Conservation (phyloP, 2,113 vertebrate species). For the Tachysurus vachellii region DNA sequence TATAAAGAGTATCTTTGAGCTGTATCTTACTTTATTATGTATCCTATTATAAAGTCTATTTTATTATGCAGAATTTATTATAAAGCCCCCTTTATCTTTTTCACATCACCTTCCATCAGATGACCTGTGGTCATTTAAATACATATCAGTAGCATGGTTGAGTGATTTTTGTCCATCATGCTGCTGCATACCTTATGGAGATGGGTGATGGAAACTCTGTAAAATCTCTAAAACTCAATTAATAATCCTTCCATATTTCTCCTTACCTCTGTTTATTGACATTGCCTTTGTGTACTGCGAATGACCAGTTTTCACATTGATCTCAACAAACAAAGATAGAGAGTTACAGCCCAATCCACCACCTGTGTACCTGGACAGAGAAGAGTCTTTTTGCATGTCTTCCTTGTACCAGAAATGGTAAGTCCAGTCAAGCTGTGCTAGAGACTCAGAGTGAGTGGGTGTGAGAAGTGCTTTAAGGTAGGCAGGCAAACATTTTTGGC, state of each 20-base stretch:
- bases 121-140: not conserved
- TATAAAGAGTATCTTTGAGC: no score
- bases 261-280: not conserved
- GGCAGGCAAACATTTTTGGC: not conserved
- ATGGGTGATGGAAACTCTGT: not conserved
- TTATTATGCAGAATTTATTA: no score
- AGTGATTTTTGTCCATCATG: not conserved
- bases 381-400: not conserved
- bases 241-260: not conserved
- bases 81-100: not conserved
- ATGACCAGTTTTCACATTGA: not conserved
- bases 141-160: not conserved
- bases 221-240: not conserved
- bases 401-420: not conserved
- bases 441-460: not conserved
- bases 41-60: no score
- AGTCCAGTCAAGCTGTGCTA: not conserved
- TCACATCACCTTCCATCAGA: not conserved
- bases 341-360: not conserved
- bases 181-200: not conserved
- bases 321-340: not conserved
- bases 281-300: not conserved
- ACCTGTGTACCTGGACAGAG: not conserved
- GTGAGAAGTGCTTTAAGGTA: not conserved
- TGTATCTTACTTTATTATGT: no score